phyloP scores from a whole-genome alignment of 1,140 invertebrate species.

The Macrobrachium rosenbergii region DNA sequence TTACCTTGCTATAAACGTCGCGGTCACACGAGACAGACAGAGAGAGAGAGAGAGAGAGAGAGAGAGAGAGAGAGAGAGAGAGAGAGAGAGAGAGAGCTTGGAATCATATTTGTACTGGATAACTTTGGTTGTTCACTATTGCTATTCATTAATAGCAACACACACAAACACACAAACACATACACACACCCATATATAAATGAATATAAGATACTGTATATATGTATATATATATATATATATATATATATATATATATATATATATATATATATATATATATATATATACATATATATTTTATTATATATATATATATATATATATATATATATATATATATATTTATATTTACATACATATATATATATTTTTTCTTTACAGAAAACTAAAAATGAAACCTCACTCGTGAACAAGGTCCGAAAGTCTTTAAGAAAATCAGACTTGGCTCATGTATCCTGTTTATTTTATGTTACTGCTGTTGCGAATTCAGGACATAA shows the following conservation, averaged over 20 bases:
- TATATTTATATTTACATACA: too few relatives aligned
- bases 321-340: neutral
- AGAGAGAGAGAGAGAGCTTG: neutral
- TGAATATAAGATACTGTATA: neutral
- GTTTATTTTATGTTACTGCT: too few relatives aligned
- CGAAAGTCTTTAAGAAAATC: too few relatives aligned
- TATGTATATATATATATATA: conserved; percentile 13
- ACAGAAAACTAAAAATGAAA: too few relatives aligned
- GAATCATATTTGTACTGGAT: too few relatives aligned
- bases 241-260: conserved; percentile 18
- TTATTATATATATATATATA: conserved; percentile 22
- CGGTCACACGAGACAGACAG: neutral
- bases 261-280: conserved; percentile 15
- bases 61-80: neutral
- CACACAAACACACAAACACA: neutral
- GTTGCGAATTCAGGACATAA: too few relatives aligned
- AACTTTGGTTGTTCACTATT: too few relatives aligned
- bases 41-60: neutral
- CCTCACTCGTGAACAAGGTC: too few relatives aligned
- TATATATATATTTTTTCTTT: too few relatives aligned
- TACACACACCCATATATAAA: neutral
- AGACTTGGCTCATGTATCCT: too few relatives aligned
- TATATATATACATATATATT: conserved; percentile 12
- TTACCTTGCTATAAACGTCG: too few relatives aligned
- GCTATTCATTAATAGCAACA: too few relatives aligned